These are phyloP conservation scores for Sebastes iracundus DNA, from an alignment of 2,797 vertebrate genomes.

Conservation along the genomic window DNA sequence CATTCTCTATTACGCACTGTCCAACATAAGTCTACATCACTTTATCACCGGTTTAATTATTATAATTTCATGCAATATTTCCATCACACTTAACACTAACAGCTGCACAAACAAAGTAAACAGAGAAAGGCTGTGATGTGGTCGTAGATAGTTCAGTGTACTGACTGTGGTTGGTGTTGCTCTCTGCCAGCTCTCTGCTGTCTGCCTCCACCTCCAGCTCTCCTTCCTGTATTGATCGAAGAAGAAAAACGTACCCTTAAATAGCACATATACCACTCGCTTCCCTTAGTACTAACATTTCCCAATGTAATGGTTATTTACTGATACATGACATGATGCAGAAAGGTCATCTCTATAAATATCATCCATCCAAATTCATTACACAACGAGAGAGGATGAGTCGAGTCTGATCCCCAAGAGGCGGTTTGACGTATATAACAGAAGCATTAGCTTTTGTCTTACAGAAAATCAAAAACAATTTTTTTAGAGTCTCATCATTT, in stretches of 20 bases:
- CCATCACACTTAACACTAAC: conserved; percentile 14
- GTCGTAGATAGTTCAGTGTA: neutral
- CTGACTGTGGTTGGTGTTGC: neutral
- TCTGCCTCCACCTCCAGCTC: conserved; percentile 27
- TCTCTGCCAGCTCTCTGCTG: neutral
- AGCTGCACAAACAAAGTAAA: neutral
- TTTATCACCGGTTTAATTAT: conserved; percentile 21
- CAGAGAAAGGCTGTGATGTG: neutral
- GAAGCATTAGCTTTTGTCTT: conserved; percentile 16
- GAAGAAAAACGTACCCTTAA: conserved; percentile 29
- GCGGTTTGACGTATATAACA: neutral
- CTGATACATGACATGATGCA: conserved; percentile 15
- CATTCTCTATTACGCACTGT: neutral
- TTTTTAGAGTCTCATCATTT: conserved; percentile 30
- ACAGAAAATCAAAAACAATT: conserved; percentile 10
- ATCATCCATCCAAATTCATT: conserved; percentile 13
- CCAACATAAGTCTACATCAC: conserved; percentile 7
- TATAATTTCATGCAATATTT: conserved; percentile 15
- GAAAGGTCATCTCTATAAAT: conserved; percentile 46
- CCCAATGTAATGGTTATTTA: conserved; percentile 28
- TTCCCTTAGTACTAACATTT: conserved; percentile 36
- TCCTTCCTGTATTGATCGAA: conserved; percentile 49
- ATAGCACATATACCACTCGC: conserved; percentile 35
- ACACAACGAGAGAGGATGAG: neutral
- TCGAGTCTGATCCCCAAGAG: conserved; percentile 14